Evolutionary conservation across 2,888 invertebrate genomes (phyloP).

Genomic region (Papilio demoleus): DNA sequence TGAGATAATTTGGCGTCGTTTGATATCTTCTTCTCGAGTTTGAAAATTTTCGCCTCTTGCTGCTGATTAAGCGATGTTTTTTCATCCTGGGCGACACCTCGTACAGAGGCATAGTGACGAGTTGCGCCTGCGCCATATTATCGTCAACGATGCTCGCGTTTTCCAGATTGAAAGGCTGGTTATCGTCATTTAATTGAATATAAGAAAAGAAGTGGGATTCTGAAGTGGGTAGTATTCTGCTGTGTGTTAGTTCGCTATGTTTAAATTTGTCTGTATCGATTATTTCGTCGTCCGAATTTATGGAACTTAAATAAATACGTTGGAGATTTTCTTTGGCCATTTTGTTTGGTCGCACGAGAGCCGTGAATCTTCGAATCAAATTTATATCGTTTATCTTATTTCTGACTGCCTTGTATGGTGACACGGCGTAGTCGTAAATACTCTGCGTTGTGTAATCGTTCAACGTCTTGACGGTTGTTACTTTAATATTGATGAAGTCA

Average conservation of each 20-base stretch:
- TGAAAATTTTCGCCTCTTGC: background rate
- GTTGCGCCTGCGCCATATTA: background rate
- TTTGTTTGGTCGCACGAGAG: constrained; percentile 13
- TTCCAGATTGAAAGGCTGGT: background rate
- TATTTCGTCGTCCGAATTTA: constrained; percentile 15
- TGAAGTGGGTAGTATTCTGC: constrained; percentile 9
- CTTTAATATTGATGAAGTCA: constrained; percentile 34
- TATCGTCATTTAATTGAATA: constrained; percentile 5
- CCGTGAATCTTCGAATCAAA: background rate
- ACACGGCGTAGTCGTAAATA: background rate
- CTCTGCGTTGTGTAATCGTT: constrained; percentile 9
- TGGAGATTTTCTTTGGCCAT: constrained; percentile 3
- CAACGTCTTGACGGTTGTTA: constrained; percentile 29
- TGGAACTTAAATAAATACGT: constrained; percentile 19
- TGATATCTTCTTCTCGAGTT: constrained; percentile 24
- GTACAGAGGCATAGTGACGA: background rate
- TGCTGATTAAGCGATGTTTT: background rate
- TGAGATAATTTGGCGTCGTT: constrained; percentile 54
- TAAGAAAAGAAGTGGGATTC: constrained; percentile 4
- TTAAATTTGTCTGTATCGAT: background rate
- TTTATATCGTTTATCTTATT: constrained; percentile 4
- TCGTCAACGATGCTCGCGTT: background rate
- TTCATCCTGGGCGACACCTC: background rate
- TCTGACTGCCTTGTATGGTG: background rate
- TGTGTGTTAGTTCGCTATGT: background rate